Base-by-base conservation (phyloP, 92 coral and sea anemone genomes). In the Phenganax subtilis region DNA sequence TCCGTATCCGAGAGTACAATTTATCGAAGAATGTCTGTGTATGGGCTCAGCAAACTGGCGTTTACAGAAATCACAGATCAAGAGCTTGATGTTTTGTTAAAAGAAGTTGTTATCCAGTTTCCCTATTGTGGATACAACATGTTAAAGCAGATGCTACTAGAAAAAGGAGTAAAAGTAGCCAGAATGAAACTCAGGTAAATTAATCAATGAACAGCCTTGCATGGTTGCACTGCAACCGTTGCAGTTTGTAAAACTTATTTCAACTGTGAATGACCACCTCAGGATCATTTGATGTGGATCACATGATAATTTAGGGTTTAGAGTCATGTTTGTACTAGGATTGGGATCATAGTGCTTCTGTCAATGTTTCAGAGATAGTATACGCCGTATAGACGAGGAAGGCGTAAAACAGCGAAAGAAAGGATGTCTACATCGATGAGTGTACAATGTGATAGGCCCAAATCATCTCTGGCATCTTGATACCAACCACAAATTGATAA, bases 391-490 rank as follows among this genome's bases (percentile, higher is more conserved):
- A 9, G 87, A 87, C 75, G 81, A 72, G 25, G 58, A 53, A 58
- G 90, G 90, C 70, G 84, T 87, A 27, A 81, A 81, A 51, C 75
- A 75, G n/a, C 69, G 90, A 70, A 87, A 75, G 37, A 84, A 83
- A 60, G 73, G 78, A 57, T 31, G 85, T 63, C 78, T 87, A 55
- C 70, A 77, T 54, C 51, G 87, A 14, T 69, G 87, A 77, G 90
- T 87, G 62, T 87, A 87, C 31, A 76, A 87, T 84, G 90, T 87
- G 10, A 59, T 79, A 72, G 90, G 90, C 8, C 85, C 79, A 61
- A 82, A 82, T 54, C 84, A 86, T 54, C 74, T 86, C 29, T 82
- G 89, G 89, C 89, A 86, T 69, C 82, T 86, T 47, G 89, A 81
- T 51, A 86, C 89, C 9, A 86, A 86, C 70, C 89, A 86, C 58